Evolutionary conservation across 2,113 vertebrate species (phyloP).

Genomic region (Odobenus rosmarus): DNA sequence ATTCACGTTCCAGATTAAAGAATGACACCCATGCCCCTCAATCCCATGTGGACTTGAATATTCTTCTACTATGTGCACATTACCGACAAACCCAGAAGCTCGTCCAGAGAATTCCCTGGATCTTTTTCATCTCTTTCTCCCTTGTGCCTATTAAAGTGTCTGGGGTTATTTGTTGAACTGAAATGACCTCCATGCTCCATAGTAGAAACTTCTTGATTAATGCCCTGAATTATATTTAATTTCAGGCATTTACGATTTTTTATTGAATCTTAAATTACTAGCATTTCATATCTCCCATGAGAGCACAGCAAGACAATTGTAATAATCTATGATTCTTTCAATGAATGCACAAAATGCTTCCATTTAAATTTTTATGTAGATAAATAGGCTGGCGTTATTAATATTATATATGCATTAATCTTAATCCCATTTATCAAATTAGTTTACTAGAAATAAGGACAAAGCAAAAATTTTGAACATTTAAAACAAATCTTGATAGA

Average conservation of each 20-base stretch:
- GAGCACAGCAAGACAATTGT: slow-evolving; percentile 52
- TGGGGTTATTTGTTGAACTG: not conserved
- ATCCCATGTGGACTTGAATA: not conserved
- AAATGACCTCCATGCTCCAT: slow-evolving; percentile 33
- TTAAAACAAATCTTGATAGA: not conserved
- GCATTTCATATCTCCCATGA: slow-evolving; percentile 50
- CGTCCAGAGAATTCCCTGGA: not conserved
- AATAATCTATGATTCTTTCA: slow-evolving; percentile 67
- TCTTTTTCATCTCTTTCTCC: not conserved
- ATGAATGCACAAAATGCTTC: slow-evolving; percentile 38
- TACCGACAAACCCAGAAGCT: not conserved
- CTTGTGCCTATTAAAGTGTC: not conserved
- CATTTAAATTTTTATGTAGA: slow-evolving; percentile 43
- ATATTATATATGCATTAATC: slow-evolving; percentile 50
- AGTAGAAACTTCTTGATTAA: slow-evolving; percentile 61
- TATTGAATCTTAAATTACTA: slow-evolving; percentile 56
- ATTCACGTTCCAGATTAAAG: not conserved
- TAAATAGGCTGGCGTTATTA: slow-evolving; percentile 39
- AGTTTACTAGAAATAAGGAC: not conserved
- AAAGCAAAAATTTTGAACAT: slow-evolving; percentile 47
- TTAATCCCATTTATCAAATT: slow-evolving; percentile 42
- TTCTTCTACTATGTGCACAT: not conserved
- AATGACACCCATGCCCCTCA: not conserved
- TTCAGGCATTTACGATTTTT: slow-evolving; percentile 56
- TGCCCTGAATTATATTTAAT: slow-evolving; percentile 52